These are phyloP conservation scores for Esox niger DNA, from an alignment of 2,113 vertebrate species.

Conservation along the genomic window DNA sequence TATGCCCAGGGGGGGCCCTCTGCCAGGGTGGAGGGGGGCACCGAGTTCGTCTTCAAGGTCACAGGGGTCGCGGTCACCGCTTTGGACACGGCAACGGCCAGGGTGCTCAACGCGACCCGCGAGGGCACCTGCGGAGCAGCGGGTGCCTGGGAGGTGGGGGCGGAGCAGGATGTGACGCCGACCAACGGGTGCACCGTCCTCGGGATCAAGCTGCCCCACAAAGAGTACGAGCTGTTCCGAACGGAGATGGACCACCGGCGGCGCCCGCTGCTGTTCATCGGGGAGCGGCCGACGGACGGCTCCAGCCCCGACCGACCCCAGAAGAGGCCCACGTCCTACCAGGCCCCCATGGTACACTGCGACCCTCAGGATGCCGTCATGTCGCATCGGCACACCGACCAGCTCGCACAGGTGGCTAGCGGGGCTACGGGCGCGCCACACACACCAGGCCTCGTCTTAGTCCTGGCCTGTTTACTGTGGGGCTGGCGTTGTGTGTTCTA, in stretches of 20 bases:
- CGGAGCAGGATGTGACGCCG: conserved; percentile 80
- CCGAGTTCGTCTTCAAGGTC: conserved; percentile 82
- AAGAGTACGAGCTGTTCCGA: conserved; percentile 87
- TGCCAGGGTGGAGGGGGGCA: conserved; percentile 69
- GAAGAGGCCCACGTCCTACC: conserved; percentile 85
- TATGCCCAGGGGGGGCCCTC: conserved; percentile 77
- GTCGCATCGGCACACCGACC: conserved; percentile 31
- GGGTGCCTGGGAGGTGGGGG: conserved; percentile 71
- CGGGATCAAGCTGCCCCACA: conserved; percentile 86
- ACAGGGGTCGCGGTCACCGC: conserved; percentile 74
- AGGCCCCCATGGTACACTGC: conserved; percentile 82
- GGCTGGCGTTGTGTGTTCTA: conserved; percentile 51
- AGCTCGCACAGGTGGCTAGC: conserved; percentile 34
- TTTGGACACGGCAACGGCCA: conserved; percentile 67
- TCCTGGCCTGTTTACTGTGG: conserved; percentile 49
- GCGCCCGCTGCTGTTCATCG: conserved; percentile 78
- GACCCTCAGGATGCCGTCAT: conserved; percentile 15
- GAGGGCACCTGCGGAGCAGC: conserved; percentile 76
- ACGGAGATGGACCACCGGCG: conserved; percentile 72
- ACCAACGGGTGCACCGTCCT: conserved; percentile 80
- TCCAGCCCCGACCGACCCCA: conserved; percentile 77
- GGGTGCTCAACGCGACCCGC: conserved; percentile 75
- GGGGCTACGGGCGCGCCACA: conserved; percentile 39
- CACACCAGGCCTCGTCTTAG: conserved; percentile 32
- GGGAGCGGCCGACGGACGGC: conserved; percentile 85